Conservation (phyloP, 2,888 invertebrate genomes). For the Eristalinus sepulchralis region DNA sequence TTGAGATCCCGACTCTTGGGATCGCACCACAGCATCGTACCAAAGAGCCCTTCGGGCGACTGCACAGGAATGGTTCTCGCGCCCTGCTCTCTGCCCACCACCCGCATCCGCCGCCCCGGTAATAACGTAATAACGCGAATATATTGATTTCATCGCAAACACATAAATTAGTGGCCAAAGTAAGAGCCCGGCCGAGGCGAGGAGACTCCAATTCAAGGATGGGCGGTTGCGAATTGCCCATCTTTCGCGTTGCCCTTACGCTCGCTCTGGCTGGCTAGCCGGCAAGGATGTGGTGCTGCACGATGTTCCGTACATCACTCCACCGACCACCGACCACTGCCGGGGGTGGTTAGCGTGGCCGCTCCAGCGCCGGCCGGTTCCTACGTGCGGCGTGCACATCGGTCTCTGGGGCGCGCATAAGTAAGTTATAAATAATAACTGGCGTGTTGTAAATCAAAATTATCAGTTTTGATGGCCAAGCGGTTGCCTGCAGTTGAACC, state of each 20-base stretch:
- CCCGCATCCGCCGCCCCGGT: constrained; percentile 24
- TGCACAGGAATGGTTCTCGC: constrained; percentile 32
- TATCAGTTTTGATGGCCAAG: constrained; percentile 77
- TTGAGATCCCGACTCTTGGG: constrained; percentile 24
- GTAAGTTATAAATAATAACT: constrained; percentile 82
- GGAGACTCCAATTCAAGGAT: constrained; percentile 44
- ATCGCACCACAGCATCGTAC: constrained; percentile 1
- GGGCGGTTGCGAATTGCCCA: constrained; percentile 61
- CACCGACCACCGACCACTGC: constrained; percentile 8
- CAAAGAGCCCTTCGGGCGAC: constrained; percentile 44
- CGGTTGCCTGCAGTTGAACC: constrained; percentile 64
- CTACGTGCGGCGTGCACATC: constrained; percentile 53
- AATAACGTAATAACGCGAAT: constrained; percentile 72
- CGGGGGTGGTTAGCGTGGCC: constrained; percentile 53
- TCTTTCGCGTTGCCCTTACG: constrained; percentile 39
- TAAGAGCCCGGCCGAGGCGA: constrained; percentile 61
- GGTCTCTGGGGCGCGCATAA: constrained; percentile 74
- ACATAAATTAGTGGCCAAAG: constrained; percentile 72
- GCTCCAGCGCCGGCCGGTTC: constrained; percentile 1
- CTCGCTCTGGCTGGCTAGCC: constrained; percentile 15
- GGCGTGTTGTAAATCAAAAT: constrained; percentile 81
- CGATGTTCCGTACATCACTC: not conserved
- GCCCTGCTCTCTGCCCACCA: not conserved
- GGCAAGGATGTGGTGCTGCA: constrained; percentile 33
- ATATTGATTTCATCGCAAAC: constrained; percentile 73